Conservation (phyloP, 2,113 vertebrate species). For the Alectura lathami region DNA sequence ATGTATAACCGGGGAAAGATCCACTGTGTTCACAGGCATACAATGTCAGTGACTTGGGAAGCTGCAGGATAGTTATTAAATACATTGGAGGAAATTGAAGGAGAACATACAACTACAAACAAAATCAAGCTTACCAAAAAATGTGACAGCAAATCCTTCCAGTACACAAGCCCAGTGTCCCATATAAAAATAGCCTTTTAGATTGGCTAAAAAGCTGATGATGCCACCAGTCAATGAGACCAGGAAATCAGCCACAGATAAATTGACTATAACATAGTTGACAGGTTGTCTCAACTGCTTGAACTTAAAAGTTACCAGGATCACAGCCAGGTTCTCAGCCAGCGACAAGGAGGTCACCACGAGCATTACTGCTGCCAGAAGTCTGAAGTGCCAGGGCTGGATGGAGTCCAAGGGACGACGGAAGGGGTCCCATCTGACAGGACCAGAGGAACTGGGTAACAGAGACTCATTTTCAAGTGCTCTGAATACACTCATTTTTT, state of each 20-base stretch:
- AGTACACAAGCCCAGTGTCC: slow-evolving; percentile 87
- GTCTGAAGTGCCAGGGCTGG: slow-evolving; percentile 86
- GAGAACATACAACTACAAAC: neutral
- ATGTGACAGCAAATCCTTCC: slow-evolving; percentile 91
- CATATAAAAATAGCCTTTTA: slow-evolving; percentile 89
- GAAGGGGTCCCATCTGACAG: slow-evolving; percentile 77
- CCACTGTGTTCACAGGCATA: neutral
- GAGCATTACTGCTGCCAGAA: slow-evolving; percentile 86
- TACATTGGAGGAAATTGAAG: neutral
- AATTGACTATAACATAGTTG: slow-evolving; percentile 90
- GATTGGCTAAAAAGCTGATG: slow-evolving; percentile 87
- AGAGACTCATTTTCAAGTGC: slow-evolving; percentile 74
- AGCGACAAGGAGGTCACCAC: slow-evolving; percentile 85
- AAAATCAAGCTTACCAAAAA: slow-evolving; percentile 84
- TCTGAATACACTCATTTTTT: slow-evolving; percentile 72
- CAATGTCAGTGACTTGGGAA: neutral
- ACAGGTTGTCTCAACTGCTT: slow-evolving; percentile 87
- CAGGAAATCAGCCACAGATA: slow-evolving; percentile 88
- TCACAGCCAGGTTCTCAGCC: slow-evolving; percentile 87
- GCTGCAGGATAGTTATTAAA: neutral
- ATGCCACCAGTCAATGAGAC: slow-evolving; percentile 85
- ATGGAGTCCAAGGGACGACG: slow-evolving; percentile 73
- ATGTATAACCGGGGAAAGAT: neutral
- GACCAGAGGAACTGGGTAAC: neutral
- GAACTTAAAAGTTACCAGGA: slow-evolving; percentile 88